Evolutionary conservation across 2,113 vertebrate species (phyloP).

Genomic region (Nothobranchius kuhntae): DNA sequence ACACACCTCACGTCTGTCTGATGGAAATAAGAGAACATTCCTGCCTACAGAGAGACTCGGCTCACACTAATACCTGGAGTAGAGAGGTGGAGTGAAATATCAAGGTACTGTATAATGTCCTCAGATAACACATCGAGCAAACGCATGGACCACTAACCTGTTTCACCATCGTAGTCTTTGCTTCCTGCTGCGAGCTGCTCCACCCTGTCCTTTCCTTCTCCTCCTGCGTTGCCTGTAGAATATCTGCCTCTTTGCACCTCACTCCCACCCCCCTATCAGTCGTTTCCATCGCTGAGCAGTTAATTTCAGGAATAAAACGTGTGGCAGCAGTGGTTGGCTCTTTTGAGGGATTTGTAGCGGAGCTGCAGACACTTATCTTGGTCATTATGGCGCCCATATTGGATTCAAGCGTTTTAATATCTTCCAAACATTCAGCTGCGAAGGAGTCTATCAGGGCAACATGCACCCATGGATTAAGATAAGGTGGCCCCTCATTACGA

Average conservation of each 20-base stretch:
- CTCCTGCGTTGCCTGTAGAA: conserved; percentile 68
- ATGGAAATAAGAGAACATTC: conserved; percentile 61
- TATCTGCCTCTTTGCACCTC: conserved; percentile 60
- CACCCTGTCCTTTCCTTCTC: conserved; percentile 66
- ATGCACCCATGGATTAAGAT: conserved; percentile 83
- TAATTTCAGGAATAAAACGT: conserved; percentile 83
- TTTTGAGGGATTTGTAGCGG: conserved; percentile 84
- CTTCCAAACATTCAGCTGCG: conserved; percentile 72
- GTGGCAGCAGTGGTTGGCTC: conserved; percentile 73
- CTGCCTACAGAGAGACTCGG: conserved; percentile 19
- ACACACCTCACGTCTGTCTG: conserved; percentile 35
- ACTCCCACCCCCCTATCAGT: conserved; percentile 73
- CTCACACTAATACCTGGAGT: conserved; percentile 51
- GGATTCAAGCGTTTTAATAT: conserved; percentile 81
- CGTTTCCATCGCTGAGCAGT: conserved; percentile 77
- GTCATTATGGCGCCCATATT: conserved; percentile 83
- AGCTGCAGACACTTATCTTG: conserved; percentile 83
- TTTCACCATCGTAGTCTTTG: conserved; percentile 57
- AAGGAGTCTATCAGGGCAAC: conserved; percentile 79
- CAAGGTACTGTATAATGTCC: conserved; percentile 59
- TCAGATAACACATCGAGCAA: conserved; percentile 44
- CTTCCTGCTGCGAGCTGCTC: conserved; percentile 62
- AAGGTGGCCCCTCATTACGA: conserved; percentile 79
- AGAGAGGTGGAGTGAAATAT: conserved; percentile 39
- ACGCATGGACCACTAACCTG: conserved; percentile 71